phyloP scores from a whole-genome alignment of 2,113 vertebrate genomes.

The Nothoprocta perdicaria region DNA sequence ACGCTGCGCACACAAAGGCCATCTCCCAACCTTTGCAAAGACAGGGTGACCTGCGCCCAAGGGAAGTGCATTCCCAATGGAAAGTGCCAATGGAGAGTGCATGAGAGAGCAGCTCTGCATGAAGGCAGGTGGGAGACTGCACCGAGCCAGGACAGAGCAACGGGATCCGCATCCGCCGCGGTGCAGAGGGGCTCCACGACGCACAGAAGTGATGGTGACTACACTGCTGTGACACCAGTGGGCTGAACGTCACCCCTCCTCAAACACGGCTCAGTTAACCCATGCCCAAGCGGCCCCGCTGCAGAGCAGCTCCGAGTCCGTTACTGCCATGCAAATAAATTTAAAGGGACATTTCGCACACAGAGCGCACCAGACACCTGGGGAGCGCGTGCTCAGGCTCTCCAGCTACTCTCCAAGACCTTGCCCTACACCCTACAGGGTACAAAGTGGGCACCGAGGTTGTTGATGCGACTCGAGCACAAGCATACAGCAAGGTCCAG shows the following conservation, averaged over 20 bases:
- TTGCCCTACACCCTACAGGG: background rate
- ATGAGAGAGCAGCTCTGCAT: fast-evolving
- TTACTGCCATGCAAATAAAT: fast-evolving
- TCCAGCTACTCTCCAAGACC: background rate
- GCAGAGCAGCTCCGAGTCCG: background rate
- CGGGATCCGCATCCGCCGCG: fast-evolving
- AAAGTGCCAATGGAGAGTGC: too few species aligned
- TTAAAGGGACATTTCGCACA: background rate
- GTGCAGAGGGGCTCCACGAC: background rate
- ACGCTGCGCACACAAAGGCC: too few species aligned
- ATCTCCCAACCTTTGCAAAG: too few species aligned
- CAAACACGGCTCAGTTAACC: background rate
- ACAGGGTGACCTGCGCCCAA: fast-evolving
- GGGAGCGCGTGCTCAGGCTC: too few species aligned
- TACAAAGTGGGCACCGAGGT: background rate
- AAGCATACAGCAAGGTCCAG: fast-evolving
- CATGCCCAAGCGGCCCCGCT: background rate
- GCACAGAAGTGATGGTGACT: fast-evolving
- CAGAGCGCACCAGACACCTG: background rate
- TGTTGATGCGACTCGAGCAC: fast-evolving
- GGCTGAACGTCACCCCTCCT: background rate
- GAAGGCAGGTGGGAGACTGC: fast-evolving
- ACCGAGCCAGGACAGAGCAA: fast-evolving
- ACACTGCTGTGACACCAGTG: background rate
- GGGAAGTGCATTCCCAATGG: background rate